Percentiles rank a stretch among this genome's conserved stretches.
phyloP scores from a whole-genome alignment of 2,113 vertebrate genomes.

The Mionectes macconnelli region DNA sequence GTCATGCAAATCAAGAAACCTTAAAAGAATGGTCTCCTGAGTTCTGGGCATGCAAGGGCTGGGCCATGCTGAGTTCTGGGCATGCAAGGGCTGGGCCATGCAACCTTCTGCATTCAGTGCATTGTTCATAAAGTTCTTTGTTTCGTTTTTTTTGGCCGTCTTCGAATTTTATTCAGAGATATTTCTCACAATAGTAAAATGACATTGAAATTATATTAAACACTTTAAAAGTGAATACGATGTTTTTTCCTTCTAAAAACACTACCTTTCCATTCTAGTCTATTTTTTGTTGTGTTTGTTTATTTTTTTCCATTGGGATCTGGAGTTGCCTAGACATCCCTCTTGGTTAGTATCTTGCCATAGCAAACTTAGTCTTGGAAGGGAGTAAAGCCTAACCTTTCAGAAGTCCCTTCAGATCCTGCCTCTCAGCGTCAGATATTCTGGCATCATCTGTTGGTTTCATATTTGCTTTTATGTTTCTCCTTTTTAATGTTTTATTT shows the following conservation, averaged over 20 bases:
- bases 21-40: too few relatives aligned
- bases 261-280: background rate
- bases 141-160: too few relatives aligned
- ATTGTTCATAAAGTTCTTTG: too few relatives aligned
- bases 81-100: too few relatives aligned
- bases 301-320: conserved; percentile 8
- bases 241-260: background rate
- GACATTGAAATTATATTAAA: background rate
- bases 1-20: too few relatives aligned
- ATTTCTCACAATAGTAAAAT: too few relatives aligned
- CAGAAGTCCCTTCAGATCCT: conserved; percentile 57
- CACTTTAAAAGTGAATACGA: background rate
- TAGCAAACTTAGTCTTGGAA: conserved; percentile 11
- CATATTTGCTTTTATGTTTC: conserved; percentile 65
- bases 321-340: background rate
- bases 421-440: conserved; percentile 51
- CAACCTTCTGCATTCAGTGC: too few relatives aligned
- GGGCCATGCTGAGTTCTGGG: too few relatives aligned
- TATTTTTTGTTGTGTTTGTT: background rate
- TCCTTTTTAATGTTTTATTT: conserved; percentile 54
- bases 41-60: too few relatives aligned
- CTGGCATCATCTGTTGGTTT: conserved; percentile 44
- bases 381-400: conserved; percentile 28
- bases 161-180: too few relatives aligned
- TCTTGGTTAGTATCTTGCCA: conserved; percentile 44